These are phyloP conservation scores for Holcopasites calliopsidis DNA, from an alignment of 1,140 invertebrate species.

Conservation along the genomic window DNA sequence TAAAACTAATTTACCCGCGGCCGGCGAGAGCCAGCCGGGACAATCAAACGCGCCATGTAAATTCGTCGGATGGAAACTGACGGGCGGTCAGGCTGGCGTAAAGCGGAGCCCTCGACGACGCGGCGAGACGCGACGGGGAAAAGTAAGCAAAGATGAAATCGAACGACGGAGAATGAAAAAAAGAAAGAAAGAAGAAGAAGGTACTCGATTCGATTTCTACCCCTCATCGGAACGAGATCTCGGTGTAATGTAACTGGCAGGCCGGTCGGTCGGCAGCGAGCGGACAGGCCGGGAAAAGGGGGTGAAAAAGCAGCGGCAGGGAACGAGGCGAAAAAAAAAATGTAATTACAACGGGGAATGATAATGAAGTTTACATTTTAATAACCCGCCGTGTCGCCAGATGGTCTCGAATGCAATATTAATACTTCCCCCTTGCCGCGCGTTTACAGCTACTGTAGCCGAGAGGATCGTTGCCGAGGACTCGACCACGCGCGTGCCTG, in stretches of 20 bases:
- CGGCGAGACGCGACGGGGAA: no score
- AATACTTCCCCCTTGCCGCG: conserved; percentile 42
- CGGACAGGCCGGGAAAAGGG: not conserved
- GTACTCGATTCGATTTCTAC: conserved; percentile 20
- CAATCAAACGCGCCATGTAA: conserved; percentile 23
- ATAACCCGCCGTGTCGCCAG: conserved; percentile 65
- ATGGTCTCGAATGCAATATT: conserved; percentile 67
- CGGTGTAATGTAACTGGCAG: conserved; percentile 50
- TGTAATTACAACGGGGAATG: conserved; percentile 66
- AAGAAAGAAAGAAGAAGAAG: no score
- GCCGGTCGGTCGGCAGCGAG: not conserved
- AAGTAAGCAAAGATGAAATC: conserved; percentile 35
- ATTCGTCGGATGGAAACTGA: not conserved
- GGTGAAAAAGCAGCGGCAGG: not conserved
- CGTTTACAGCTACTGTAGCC: conserved; percentile 39
- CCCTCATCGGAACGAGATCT: conserved; percentile 50
- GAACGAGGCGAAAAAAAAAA: conserved; percentile 50
- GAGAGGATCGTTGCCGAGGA: not conserved
- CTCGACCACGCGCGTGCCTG: conserved; percentile 6
- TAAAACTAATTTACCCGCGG: conserved; percentile 23
- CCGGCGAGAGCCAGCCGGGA: not conserved
- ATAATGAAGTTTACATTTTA: conserved; percentile 71
- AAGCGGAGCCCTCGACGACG: not conserved
- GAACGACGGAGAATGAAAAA: conserved; percentile 13
- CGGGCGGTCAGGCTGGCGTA: not conserved